Evolutionary conservation across 2,113 vertebrate genomes (phyloP).

Genomic region (Ictalurus furcatus): DNA sequence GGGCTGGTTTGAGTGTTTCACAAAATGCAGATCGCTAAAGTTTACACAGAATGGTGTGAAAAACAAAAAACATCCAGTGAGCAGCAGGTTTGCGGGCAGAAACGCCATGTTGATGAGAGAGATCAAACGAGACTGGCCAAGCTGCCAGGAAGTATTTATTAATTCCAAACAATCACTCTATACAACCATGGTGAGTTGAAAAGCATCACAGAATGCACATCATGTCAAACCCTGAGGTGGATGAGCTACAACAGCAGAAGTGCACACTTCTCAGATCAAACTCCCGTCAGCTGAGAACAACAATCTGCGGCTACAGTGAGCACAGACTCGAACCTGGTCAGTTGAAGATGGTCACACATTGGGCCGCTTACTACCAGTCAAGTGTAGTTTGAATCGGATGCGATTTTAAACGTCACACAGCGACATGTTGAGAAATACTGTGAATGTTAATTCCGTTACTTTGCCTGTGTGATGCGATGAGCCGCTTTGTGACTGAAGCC

Average conservation of each 20-base stretch:
- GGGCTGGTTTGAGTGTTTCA: not conserved
- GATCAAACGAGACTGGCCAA: not conserved
- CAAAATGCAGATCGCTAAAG: not conserved
- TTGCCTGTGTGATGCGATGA: not conserved
- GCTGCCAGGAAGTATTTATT: not conserved
- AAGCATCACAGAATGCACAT: not conserved
- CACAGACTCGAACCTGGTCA: not conserved
- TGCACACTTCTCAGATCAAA: not conserved
- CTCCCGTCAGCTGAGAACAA: not conserved
- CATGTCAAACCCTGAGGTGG: not conserved
- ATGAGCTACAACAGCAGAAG: not conserved
- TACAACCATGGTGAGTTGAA: not conserved
- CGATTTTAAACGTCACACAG: not conserved
- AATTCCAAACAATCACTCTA: not conserved
- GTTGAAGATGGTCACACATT: too few species aligned
- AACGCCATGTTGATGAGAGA: not conserved
- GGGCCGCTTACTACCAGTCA: not conserved
- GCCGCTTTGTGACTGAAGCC: conserved; percentile 12
- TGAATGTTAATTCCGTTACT: not conserved
- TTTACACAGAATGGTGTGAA: not conserved
- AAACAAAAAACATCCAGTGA: not conserved
- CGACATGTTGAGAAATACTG: not conserved
- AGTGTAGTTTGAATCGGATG: not conserved
- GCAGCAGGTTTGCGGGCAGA: too few species aligned
- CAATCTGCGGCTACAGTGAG: not conserved